Percentiles rank a stretch among this genome's conserved stretches.
Evolutionary conservation across 53 echinoderm and acorn worm species (phyloP).

Genomic region (Antedon mediterranea): DNA sequence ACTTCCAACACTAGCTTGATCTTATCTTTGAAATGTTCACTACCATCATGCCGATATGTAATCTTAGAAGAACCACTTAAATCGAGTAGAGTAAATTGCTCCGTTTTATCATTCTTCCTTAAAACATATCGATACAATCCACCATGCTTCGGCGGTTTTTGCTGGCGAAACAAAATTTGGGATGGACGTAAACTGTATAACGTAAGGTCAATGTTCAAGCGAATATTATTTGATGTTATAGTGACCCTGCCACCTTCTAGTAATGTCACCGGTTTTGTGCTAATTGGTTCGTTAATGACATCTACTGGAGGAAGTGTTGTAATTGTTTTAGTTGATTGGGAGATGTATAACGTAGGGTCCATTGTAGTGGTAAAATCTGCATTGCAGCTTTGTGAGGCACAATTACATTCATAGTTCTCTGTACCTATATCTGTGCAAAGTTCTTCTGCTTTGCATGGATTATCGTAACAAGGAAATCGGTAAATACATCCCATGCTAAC

Average conservation of each 20-base stretch:
- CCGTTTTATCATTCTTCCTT: constrained; percentile 32
- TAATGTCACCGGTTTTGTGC: constrained; percentile 30
- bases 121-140: constrained; percentile 52
- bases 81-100: constrained; percentile 64
- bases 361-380: constrained; percentile 7
- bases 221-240: constrained; percentile 48
- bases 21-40: constrained; percentile 67
- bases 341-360: background rate
- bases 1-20: constrained; percentile 40
- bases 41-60: constrained; percentile 72
- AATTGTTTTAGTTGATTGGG: background rate
- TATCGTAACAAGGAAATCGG: constrained; percentile 49
- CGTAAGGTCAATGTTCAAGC: constrained; percentile 49
- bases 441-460: constrained; percentile 41
- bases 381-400: constrained; percentile 20
- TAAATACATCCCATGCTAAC: constrained; percentile 69
- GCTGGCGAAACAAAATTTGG: constrained; percentile 47
- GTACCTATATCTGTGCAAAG: constrained; percentile 45
- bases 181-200: constrained; percentile 46
- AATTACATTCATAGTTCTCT: constrained; percentile 31
- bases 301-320: constrained; percentile 3
- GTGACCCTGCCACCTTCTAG: constrained; percentile 58
- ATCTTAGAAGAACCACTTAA: constrained; percentile 45
- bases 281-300: background rate
- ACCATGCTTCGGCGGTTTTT: constrained; percentile 43